phyloP scores from a whole-genome alignment of 1,140 invertebrate species.

The Diuraphis noxia region DNA sequence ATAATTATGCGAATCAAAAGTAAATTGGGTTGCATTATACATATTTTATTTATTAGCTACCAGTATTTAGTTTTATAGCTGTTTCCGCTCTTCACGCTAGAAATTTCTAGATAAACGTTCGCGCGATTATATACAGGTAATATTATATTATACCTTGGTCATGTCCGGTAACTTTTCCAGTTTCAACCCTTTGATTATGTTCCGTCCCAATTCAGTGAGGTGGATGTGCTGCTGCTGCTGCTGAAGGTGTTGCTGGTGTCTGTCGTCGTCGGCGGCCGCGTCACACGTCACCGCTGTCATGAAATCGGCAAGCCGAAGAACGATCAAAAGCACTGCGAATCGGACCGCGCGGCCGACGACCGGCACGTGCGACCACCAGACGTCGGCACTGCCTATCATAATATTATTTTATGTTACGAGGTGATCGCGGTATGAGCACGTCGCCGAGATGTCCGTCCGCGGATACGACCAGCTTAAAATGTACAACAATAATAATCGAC shows the following conservation, averaged over 20 bases:
- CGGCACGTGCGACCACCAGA: background rate
- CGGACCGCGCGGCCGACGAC: background rate
- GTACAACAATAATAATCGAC: background rate
- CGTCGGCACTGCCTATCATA: background rate
- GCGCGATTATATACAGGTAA: background rate
- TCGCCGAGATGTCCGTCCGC: background rate
- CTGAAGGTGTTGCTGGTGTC: background rate
- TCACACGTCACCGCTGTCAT: background rate
- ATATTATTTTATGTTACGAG: background rate
- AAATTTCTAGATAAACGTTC: background rate
- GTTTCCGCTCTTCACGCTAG: background rate
- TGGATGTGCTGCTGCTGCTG: background rate
- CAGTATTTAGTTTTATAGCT: background rate
- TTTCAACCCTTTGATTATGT: constrained; percentile 22
- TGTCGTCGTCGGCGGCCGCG: background rate
- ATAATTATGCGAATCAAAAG: background rate
- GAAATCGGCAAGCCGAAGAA: background rate
- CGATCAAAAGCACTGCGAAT: background rate
- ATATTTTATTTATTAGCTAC: background rate
- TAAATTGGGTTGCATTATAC: background rate
- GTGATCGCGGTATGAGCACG: background rate
- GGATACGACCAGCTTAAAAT: background rate
- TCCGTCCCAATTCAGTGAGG: background rate
- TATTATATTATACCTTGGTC: constrained; percentile 3
- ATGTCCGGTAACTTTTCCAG: constrained; percentile 18